phyloP scores from a whole-genome alignment of 1,140 invertebrate species.

The Choristoneura fumiferana region DNA sequence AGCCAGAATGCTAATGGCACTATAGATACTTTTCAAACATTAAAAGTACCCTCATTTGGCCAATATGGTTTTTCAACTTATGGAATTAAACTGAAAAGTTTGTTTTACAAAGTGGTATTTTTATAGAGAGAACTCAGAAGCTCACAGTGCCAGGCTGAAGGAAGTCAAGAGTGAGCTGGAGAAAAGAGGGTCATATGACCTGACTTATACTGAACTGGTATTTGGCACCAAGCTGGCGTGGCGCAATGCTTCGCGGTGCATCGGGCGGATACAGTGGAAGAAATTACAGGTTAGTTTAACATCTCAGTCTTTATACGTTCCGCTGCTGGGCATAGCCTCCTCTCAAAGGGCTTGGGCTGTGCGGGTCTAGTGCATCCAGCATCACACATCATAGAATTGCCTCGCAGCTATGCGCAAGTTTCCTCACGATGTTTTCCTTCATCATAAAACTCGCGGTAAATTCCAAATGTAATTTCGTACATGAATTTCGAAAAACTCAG shows the following conservation, averaged over 20 bases:
- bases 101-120: conserved; percentile 6
- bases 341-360: too few species aligned
- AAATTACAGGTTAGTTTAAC: conserved; percentile 91
- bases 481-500: too few species aligned
- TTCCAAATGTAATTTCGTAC: too few species aligned
- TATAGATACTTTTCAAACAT: conserved; percentile 1
- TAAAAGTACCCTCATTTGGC: not conserved
- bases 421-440: too few species aligned
- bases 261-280: conserved; percentile 97
- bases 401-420: too few species aligned
- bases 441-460: too few species aligned
- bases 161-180: conserved; percentile 88
- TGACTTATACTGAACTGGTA: conserved; percentile 93
- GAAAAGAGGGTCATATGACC: conserved; percentile 89
- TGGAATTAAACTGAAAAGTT: too few species aligned
- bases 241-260: conserved; percentile 95
- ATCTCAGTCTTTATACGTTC: too few species aligned
- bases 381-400: too few species aligned
- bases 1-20: not conserved
- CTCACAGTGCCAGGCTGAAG: conserved; percentile 85
- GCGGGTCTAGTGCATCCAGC: too few species aligned
- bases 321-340: too few species aligned
- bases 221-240: conserved; percentile 96
- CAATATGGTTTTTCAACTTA: too few species aligned
- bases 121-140: conserved; percentile 85